Evolutionary conservation across 2,888 invertebrate genomes (phyloP).

Genomic region (Eupithecia exiguata): DNA sequence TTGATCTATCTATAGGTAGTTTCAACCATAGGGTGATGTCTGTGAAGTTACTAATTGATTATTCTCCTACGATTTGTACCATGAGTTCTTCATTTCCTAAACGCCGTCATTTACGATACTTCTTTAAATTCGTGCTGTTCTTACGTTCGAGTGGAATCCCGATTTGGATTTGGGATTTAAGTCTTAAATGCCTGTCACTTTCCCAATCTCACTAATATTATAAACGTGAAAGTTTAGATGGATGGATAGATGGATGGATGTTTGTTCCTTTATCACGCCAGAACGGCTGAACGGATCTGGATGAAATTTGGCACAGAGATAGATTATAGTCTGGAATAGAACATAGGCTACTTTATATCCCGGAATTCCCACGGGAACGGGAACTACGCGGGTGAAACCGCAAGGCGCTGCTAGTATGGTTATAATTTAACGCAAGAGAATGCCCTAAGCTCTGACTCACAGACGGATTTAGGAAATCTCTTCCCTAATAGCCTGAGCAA

Average conservation of each 20-base stretch:
- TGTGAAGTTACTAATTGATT: not conserved
- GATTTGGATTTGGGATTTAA: not conserved
- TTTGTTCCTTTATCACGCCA: too few relatives aligned
- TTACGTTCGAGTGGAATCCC: not conserved
- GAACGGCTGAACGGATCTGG: too few relatives aligned
- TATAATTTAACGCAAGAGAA: slow-evolving; percentile 5
- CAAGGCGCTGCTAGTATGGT: too few relatives aligned
- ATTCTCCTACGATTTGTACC: not conserved
- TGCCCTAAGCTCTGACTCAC: slow-evolving; percentile 16
- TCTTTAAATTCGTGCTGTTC: not conserved
- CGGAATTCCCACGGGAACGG: too few relatives aligned
- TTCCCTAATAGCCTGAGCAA: slow-evolving; percentile 12
- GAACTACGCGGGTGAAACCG: too few relatives aligned
- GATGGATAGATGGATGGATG: too few relatives aligned
- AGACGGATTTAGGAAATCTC: slow-evolving; percentile 20
- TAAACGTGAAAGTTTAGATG: too few relatives aligned
- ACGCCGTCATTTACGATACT: not conserved
- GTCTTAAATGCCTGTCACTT: slow-evolving; percentile 1
- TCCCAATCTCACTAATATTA: too few relatives aligned
- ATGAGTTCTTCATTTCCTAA: not conserved
- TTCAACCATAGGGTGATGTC: not conserved
- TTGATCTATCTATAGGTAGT: not conserved
- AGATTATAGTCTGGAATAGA: too few relatives aligned
- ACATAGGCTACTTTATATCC: too few relatives aligned
- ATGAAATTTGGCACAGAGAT: too few relatives aligned